Percentiles rank a stretch among this genome's conserved stretches.
These are phyloP conservation scores for Drosophila chauvacae DNA, from an alignment of 1,140 invertebrate species.

Conservation along the genomic window DNA sequence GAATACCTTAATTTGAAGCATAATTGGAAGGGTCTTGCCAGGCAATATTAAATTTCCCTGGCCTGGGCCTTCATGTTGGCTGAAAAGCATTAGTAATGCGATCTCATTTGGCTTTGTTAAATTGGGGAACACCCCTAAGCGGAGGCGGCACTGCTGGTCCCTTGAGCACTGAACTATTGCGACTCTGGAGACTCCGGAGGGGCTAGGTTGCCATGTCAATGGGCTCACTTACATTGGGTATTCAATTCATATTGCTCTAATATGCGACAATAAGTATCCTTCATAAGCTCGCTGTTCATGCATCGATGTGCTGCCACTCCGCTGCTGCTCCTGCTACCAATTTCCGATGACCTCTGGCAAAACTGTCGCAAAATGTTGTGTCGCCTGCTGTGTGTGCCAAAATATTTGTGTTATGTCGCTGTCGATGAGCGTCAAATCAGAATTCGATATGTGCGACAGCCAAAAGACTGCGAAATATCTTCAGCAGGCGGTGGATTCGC, in stretches of 20 bases:
- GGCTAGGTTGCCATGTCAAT: slow-evolving; percentile 40
- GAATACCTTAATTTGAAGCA: background rate
- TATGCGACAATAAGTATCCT: slow-evolving; percentile 53
- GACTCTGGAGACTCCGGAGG: background rate
- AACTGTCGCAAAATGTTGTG: slow-evolving; percentile 39
- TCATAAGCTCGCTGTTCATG: slow-evolving; percentile 38
- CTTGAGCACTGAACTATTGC: background rate
- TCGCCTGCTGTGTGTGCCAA: slow-evolving; percentile 61
- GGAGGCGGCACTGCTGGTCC: background rate
- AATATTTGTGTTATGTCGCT: slow-evolving; percentile 57
- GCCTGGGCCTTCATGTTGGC: background rate
- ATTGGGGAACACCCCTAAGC: background rate
- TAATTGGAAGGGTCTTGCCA: background rate
- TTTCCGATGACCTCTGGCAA: slow-evolving; percentile 61
- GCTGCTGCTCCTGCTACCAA: background rate
- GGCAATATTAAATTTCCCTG: slow-evolving; percentile 8
- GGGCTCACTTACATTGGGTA: slow-evolving; percentile 38
- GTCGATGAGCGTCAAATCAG: slow-evolving; percentile 62
- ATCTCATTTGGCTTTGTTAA: slow-evolving; percentile 33
- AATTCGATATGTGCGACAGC: slow-evolving; percentile 60
- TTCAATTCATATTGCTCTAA: slow-evolving; percentile 56
- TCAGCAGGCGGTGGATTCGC: background rate
- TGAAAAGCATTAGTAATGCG: slow-evolving; percentile 38
- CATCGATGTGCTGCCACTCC: slow-evolving; percentile 5
- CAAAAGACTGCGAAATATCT: slow-evolving; percentile 49